Conservation (phyloP, 2,888 invertebrate genomes). For the Ennomos erosarius region DNA sequence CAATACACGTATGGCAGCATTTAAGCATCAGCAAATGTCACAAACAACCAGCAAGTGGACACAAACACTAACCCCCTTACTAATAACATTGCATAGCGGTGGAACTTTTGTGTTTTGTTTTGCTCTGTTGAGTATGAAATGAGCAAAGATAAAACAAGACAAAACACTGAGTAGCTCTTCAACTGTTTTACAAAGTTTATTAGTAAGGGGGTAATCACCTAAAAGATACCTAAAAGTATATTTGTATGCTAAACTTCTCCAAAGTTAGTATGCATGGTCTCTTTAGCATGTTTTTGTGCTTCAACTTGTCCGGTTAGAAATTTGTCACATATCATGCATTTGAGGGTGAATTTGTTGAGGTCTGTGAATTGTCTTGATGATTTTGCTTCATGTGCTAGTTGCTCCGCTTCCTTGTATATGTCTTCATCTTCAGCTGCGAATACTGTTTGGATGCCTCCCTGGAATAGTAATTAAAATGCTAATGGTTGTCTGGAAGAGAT, state of each 20-base stretch:
- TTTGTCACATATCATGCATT: constrained; percentile 92
- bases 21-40: constrained; percentile 6
- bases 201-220: too few relatives aligned
- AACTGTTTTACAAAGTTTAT: too few relatives aligned
- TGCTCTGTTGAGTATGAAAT: too few relatives aligned
- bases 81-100: too few relatives aligned
- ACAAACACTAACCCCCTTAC: constrained; percentile 38
- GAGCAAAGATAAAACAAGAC: too few relatives aligned
- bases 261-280: constrained; percentile 92
- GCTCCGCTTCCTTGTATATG: constrained; percentile 92
- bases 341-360: constrained; percentile 93
- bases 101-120: too few relatives aligned
- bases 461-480: constrained; percentile 35
- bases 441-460: constrained; percentile 91
- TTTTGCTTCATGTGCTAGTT: constrained; percentile 94
- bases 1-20: not conserved
- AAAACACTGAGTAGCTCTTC: too few relatives aligned
- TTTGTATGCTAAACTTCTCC: constrained; percentile 88
- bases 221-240: not conserved
- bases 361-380: constrained; percentile 96
- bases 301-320: constrained; percentile 92
- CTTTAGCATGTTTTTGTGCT: constrained; percentile 93
- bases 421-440: constrained; percentile 91
- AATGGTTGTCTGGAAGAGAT: too few relatives aligned
- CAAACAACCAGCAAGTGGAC: constrained; percentile 36